Evolutionary conservation across 1,140 invertebrate genomes (phyloP), one percentile per base, ranked within the genome.

Genomic region (Nephila pilipes): DNA sequence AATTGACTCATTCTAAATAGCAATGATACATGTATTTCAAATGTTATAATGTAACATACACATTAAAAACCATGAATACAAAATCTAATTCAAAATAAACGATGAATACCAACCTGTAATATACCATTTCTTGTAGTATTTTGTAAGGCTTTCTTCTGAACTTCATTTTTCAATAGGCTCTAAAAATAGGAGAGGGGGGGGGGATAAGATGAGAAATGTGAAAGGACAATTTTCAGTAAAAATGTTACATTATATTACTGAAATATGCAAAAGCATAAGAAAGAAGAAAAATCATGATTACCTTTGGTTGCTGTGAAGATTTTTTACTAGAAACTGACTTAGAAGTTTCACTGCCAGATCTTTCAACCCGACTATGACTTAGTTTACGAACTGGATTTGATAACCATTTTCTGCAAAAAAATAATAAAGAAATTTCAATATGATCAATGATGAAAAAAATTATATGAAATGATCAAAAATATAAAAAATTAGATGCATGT

Each of bases 301-400:
- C 91, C 63, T 93, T 93, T 32, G 91, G 32, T 32, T 93, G 91
- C 20, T 85, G 80, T 10, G 91, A 38, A 60, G 81, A 20, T 79
- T 94, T 94, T 55, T 94, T 94, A 60, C n/a, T 88, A 25, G 80
- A 93, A 25, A 75, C 36, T 87, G 91, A 87, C 65, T 94, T 94
- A 38, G 93, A 85, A 38, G 94, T 60, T 91, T 94, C 93, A 91
- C 69, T 91, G 54, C 55, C 85, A 57, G 94, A 58, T 79, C 99
- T 98, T 94, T 98, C 98, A 65, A 97, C 97, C 96, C 98, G 98
- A 80, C 97, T 97, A 95, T 98, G 97, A 94, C 98, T 98, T 92
- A 98, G 96, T 95, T 99, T 99, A 90, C 98, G 97, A 81, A 99
- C 96, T 57, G 97, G 97, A 90, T 97, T 97, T 85, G 98, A 98